Conservation (phyloP, 2,797 vertebrate genomes). For the Fistularia tabacaria region DNA sequence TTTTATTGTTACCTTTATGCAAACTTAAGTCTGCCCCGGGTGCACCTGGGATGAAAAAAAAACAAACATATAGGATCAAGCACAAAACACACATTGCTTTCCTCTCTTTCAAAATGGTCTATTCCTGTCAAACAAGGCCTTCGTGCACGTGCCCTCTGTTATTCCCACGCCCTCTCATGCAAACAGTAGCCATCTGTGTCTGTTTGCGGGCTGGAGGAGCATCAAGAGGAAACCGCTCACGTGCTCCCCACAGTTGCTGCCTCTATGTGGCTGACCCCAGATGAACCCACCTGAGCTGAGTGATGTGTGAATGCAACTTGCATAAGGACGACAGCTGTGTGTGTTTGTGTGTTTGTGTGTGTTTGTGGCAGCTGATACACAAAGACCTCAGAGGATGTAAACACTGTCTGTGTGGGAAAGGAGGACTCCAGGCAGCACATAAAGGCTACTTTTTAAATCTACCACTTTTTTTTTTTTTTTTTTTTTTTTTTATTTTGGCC, state of each 20-base stretch:
- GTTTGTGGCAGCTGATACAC: conserved; percentile 16
- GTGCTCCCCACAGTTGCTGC: conserved; percentile 20
- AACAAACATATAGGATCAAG: conserved; percentile 45
- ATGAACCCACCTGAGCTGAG: conserved; percentile 36
- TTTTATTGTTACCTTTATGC: conserved; percentile 50
- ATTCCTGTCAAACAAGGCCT: conserved; percentile 15
- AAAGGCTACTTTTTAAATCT: neutral
- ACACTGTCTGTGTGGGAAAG: neutral
- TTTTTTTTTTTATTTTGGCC: too few species aligned
- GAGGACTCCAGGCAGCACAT: neutral
- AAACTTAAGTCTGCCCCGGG: conserved; percentile 52
- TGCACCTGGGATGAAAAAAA: conserved; percentile 56
- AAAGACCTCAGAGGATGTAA: neutral
- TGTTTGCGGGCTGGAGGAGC: conserved; percentile 30
- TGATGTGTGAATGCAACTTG: conserved; percentile 29
- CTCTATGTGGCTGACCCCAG: conserved; percentile 31
- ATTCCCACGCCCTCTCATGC: conserved; percentile 14
- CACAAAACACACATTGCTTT: conserved; percentile 18
- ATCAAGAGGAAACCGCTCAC: conserved; percentile 37
- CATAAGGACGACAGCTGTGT: conserved; percentile 37
- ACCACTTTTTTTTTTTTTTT: too few species aligned
- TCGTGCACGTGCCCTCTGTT: conserved; percentile 29
- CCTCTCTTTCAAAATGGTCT: conserved; percentile 10
- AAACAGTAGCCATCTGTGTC: conserved; percentile 60
- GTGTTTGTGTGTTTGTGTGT: conserved; percentile 14